Evolutionary conservation across 2,113 vertebrate genomes (phyloP).

Genomic region (Ursus arctos): DNA sequence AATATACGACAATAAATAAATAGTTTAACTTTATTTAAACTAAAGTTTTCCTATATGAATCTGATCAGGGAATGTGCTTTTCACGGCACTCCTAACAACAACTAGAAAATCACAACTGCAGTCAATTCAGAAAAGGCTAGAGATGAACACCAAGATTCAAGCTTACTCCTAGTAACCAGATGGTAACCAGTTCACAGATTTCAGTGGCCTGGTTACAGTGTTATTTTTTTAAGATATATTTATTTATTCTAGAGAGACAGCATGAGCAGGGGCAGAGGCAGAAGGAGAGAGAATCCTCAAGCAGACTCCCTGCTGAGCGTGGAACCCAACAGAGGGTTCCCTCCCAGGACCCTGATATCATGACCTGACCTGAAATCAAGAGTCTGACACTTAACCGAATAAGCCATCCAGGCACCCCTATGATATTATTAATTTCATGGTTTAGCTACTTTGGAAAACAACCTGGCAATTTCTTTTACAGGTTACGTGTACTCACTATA

Average conservation of each 20-base stretch:
- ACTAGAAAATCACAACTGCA: neutral
- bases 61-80: neutral
- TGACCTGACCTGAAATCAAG: neutral
- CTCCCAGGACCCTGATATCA: neutral
- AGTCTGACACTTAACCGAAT: neutral
- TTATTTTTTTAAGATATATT: neutral
- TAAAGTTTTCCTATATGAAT: neutral
- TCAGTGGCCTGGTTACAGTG: neutral
- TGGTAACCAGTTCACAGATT: neutral
- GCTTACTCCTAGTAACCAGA: neutral
- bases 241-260: neutral
- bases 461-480: neutral
- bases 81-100: neutral
- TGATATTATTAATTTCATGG: neutral
- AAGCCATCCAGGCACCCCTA: neutral
- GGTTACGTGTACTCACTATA: neutral
- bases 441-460: neutral
- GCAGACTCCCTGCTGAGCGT: neutral
- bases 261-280: neutral
- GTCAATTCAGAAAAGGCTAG: neutral
- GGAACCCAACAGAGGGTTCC: neutral
- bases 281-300: neutral
- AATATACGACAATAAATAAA: neutral
- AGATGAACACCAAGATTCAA: neutral
- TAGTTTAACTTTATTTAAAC: neutral